Conservation (phyloP, 2,113 vertebrate species). For the Cromileptes altivelis region DNA sequence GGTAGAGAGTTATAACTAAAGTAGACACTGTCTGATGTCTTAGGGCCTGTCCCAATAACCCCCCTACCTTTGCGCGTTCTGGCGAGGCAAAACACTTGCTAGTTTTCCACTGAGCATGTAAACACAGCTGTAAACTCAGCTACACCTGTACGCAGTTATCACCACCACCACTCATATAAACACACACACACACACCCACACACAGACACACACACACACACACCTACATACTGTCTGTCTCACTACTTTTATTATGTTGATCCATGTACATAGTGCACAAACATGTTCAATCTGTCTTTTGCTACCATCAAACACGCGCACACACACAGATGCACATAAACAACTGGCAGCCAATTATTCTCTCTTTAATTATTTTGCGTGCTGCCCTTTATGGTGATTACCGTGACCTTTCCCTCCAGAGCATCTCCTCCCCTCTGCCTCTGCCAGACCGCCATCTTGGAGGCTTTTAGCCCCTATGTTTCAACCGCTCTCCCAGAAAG, state of each 20-base stretch:
- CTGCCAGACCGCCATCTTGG: constrained; percentile 62
- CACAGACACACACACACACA: background rate
- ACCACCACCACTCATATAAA: background rate
- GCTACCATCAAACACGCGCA: constrained; percentile 35
- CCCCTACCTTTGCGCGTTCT: too few relatives aligned
- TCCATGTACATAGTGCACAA: background rate
- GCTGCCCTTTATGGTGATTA: constrained; percentile 81
- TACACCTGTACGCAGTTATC: constrained; percentile 30
- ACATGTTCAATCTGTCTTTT: constrained; percentile 27
- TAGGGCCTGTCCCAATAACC: too few relatives aligned
- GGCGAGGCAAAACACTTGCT: too few relatives aligned
- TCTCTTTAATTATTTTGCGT: constrained; percentile 78
- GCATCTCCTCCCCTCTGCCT: constrained; percentile 59
- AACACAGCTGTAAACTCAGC: constrained; percentile 25
- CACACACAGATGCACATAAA: constrained; percentile 59
- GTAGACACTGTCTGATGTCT: too few relatives aligned
- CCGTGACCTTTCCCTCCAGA: constrained; percentile 79
- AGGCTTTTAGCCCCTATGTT: constrained; percentile 75
- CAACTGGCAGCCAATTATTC: constrained; percentile 81
- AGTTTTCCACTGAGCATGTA: constrained; percentile 2
- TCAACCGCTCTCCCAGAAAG: constrained; percentile 58
- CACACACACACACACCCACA: background rate
- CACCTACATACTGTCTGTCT: background rate
- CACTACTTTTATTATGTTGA: constrained; percentile 6
- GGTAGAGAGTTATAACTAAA: too few relatives aligned